Evolutionary conservation across 2,113 vertebrate genomes (phyloP), one percentile per base, ranked within the genome.

Genomic region (Chrysochloris asiatica): DNA sequence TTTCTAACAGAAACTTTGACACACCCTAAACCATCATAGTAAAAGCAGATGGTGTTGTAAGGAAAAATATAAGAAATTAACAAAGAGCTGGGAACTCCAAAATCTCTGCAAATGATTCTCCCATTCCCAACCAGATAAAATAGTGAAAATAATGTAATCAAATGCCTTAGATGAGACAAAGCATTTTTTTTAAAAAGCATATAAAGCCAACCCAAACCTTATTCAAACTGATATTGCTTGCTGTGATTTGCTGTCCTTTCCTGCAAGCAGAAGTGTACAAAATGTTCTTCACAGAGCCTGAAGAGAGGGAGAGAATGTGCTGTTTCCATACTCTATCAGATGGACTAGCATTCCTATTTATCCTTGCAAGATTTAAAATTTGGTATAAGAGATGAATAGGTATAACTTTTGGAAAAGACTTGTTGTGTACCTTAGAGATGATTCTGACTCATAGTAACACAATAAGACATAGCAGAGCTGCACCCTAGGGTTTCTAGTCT

Each of bases 1-100:
- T 76, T 95, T 93, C 45, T 69, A 50, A 65, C 7, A 90, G 85
- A 94, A 83, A 88, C 38, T 43, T 47, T 69, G 72, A 41, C 54
- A 88, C 19, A 78, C 33, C 26, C 52, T 54, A 38, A 86, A 86
- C 2, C 61, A 84, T 56, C 45, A 80, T 41, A 79, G 33, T 41
- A 45, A 54, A 87, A 77, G 19, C 48, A 81, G 28, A 33, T 26
- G 12, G 33, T 80, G 10, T 17, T 93, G 11, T 85, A 47, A 90
- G 38, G 36, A 91, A 76, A 50, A 61, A 5, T 61, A 89, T 83
- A 80, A 65, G 50, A 76, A 61, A 91, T 79, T 82, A 89, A 83
- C 12, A 81, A 63, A 91, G 33, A 52, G 30, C 47, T 78, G 80
- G 50, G 36, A 71, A 87, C 8, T 78, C 36, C 47, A n/a, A 78